Evolutionary conservation across 2,888 invertebrate genomes (phyloP).

Genomic region (Stenichneumon culpator): DNA sequence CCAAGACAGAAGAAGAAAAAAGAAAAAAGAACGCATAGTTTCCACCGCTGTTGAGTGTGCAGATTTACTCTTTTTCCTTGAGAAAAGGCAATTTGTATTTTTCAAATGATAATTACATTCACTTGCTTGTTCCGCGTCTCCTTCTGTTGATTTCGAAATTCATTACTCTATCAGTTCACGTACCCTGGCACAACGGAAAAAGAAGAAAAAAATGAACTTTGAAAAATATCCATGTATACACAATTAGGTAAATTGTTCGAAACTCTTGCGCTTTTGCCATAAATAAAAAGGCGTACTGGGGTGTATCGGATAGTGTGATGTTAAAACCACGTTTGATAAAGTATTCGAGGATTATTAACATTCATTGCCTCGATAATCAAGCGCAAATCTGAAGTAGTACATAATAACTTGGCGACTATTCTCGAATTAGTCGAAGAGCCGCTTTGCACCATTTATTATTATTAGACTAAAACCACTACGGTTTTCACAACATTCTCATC

Average conservation of each 20-base stretch:
- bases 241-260: not conserved
- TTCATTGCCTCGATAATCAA: conserved; percentile 21
- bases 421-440: not conserved
- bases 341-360: conserved; percentile 34
- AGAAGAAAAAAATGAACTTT: not conserved
- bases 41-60: not conserved
- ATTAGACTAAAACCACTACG: conserved; percentile 39
- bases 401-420: conserved; percentile 28
- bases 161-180: not conserved
- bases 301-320: not conserved
- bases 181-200: not conserved
- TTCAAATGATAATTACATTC: conserved; percentile 65
- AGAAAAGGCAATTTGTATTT: conserved; percentile 66
- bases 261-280: not conserved
- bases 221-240: not conserved
- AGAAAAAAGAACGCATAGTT: conserved; percentile 16
- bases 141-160: not conserved
- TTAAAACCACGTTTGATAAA: not conserved
- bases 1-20: not conserved
- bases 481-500: conserved; percentile 21
- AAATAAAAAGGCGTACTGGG: not conserved
- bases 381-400: conserved; percentile 20
- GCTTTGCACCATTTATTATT: conserved; percentile 62
- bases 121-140: conserved; percentile 7
- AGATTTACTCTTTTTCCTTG: conserved; percentile 1